Conservation (phyloP, 2,113 vertebrate species). For the Triplophysa siluroides region DNA sequence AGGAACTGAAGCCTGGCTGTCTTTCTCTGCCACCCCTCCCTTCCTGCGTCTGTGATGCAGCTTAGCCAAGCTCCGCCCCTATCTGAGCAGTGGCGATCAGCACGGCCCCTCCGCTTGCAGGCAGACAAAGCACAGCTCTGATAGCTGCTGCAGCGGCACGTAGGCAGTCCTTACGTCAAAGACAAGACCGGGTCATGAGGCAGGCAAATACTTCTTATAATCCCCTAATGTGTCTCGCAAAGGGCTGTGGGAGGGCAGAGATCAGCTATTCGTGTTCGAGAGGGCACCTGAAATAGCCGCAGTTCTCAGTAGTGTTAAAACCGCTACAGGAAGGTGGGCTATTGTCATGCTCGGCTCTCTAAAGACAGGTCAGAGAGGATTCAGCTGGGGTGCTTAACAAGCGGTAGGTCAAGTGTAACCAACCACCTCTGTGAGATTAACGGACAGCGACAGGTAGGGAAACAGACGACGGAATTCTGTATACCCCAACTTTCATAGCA, state of each 20-base stretch:
- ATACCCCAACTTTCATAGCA: neutral
- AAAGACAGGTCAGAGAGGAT: slow-evolving; percentile 30
- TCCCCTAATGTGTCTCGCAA: slow-evolving; percentile 65
- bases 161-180: slow-evolving; percentile 73
- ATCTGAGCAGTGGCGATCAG: slow-evolving; percentile 72
- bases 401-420: slow-evolving; percentile 14
- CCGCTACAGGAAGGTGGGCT: slow-evolving; percentile 47
- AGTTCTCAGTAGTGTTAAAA: slow-evolving; percentile 66
- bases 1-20: slow-evolving; percentile 55
- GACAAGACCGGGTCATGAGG: slow-evolving; percentile 67
- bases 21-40: slow-evolving; percentile 53
- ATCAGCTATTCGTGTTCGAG: slow-evolving; percentile 52
- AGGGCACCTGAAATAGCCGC: slow-evolving; percentile 64
- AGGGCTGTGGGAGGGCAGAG: slow-evolving; percentile 12
- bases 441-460: neutral
- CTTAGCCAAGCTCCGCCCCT: slow-evolving; percentile 47
- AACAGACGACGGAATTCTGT: neutral
- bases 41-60: slow-evolving; percentile 40
- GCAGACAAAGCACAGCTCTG: slow-evolving; percentile 77
- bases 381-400: neutral
- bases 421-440: neutral
- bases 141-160: slow-evolving; percentile 82
- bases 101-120: slow-evolving; percentile 80
- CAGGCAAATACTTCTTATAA: slow-evolving; percentile 68
- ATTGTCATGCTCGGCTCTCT: slow-evolving; percentile 24